phyloP scores from a whole-genome alignment of 2,113 vertebrate species.

The Hiodon alosoides region DNA sequence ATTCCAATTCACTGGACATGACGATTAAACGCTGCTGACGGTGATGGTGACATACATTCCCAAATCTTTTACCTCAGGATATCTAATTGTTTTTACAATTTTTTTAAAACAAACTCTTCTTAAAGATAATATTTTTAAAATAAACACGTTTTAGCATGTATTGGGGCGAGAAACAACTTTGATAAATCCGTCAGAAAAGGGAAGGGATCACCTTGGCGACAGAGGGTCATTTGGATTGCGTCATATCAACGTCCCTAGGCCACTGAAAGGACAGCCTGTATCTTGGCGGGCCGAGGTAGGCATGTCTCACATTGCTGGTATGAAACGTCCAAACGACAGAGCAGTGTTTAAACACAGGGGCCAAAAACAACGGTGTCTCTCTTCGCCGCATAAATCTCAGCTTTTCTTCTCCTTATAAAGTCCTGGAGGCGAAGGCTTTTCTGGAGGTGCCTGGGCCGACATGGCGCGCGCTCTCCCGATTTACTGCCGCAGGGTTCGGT shows the following conservation, averaged over 20 bases:
- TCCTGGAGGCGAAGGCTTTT: conserved; percentile 6
- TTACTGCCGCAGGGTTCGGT: background rate
- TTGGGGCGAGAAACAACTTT: no score
- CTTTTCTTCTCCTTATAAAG: conserved; percentile 41
- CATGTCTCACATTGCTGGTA: background rate
- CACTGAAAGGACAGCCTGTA: background rate
- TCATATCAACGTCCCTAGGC: background rate
- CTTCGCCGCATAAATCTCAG: conserved; percentile 13
- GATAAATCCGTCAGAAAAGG: no score
- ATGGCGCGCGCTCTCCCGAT: background rate
- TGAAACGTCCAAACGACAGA: background rate
- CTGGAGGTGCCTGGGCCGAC: background rate
- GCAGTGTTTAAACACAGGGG: conserved; percentile 2
- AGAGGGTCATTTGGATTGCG: background rate
- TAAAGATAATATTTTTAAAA: no score
- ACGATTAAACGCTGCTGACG: no score
- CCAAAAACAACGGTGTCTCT: conserved; percentile 38
- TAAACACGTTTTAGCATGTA: no score
- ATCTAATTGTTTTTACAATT: no score
- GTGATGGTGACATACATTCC: no score
- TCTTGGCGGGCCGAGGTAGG: background rate
- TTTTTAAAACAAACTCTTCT: no score
- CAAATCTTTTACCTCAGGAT: no score
- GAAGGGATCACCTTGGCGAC: background rate
- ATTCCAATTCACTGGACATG: no score